Conservation (phyloP, 1,140 invertebrate species). For the Drosophila chauvacae region DNA sequence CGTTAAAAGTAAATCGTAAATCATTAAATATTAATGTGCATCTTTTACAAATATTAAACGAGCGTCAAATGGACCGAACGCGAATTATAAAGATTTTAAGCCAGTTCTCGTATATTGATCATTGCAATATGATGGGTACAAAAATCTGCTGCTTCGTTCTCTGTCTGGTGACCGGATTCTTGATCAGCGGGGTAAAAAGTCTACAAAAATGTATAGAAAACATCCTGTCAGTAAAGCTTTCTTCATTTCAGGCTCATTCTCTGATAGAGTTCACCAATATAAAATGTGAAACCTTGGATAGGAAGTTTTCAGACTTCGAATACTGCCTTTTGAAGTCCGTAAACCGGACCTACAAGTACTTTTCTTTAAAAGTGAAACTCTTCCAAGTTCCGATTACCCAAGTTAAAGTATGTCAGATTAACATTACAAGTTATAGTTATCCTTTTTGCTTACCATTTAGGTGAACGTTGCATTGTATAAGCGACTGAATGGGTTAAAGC, state of each 20-base stretch:
- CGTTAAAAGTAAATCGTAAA: too few relatives aligned
- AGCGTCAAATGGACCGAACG: too few relatives aligned
- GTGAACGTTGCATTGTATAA: constrained; percentile 3
- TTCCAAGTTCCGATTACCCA: background rate
- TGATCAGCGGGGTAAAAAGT: background rate
- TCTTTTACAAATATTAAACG: too few relatives aligned
- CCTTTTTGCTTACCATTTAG: background rate
- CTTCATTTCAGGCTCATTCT: background rate
- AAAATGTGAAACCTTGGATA: background rate
- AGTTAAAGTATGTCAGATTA: background rate
- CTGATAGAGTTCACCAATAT: constrained; percentile 1
- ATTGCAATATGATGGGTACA: background rate
- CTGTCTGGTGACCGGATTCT: background rate
- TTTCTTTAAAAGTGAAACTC: background rate
- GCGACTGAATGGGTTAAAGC: constrained; percentile 8
- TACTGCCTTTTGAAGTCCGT: too few relatives aligned
- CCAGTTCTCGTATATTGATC: background rate
- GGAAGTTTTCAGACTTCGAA: background rate
- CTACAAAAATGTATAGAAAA: background rate
- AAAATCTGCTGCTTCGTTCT: background rate
- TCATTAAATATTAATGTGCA: too few relatives aligned
- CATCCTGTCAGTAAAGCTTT: background rate
- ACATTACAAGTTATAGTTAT: background rate
- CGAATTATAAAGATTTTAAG: background rate
- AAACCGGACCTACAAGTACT: too few relatives aligned